Conservation (phyloP, 2,797 vertebrate species). For the Squalus acanthias region DNA sequence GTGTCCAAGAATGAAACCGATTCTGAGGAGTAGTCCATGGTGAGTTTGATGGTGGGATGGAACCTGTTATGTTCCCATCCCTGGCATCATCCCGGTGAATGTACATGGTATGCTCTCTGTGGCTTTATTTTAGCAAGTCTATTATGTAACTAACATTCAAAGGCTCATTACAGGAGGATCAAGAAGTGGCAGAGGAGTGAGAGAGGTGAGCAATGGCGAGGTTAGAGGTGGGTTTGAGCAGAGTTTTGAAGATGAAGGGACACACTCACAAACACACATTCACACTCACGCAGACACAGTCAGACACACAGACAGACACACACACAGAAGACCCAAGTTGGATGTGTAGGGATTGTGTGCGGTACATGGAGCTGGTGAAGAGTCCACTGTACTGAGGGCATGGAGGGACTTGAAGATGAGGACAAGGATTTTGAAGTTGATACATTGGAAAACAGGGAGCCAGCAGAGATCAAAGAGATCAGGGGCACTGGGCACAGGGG, state of each 20-base stretch:
- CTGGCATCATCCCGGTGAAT: background rate
- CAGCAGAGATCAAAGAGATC: background rate
- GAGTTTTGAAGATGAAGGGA: background rate
- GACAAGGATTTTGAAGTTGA: background rate
- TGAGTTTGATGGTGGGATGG: too few relatives aligned
- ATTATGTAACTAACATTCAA: background rate
- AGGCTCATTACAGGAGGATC: background rate
- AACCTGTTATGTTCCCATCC: background rate
- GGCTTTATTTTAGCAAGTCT: background rate
- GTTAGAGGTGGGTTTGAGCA: background rate
- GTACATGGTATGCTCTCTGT: background rate
- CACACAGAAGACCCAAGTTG: too few relatives aligned
- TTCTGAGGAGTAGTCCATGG: too few relatives aligned
- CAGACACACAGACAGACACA: background rate
- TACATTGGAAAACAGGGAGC: background rate
- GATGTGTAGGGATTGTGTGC: background rate
- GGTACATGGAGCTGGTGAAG: background rate
- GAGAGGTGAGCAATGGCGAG: background rate
- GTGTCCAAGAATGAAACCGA: too few relatives aligned
- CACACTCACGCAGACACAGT: background rate
- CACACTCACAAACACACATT: background rate
- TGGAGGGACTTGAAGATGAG: background rate
- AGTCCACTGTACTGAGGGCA: too few relatives aligned
- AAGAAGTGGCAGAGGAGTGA: background rate
- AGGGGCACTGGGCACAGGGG: background rate